These are phyloP conservation scores for Neosilurus hyrtlii DNA, from an alignment of 2,797 vertebrate genomes.

Conservation along the genomic window DNA sequence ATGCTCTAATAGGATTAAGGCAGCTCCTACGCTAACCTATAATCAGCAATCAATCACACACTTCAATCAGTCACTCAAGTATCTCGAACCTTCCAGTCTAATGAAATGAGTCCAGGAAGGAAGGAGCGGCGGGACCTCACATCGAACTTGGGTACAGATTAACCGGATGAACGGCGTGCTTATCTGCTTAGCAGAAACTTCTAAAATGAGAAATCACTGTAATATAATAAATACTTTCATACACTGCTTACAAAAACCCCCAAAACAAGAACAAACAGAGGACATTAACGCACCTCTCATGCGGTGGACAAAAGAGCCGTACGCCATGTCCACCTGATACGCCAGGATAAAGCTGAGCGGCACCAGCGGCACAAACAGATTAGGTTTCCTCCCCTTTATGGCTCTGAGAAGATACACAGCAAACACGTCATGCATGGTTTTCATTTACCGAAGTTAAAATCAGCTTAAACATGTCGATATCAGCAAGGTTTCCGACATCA, in stretches of 20 bases:
- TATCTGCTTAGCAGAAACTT: background rate
- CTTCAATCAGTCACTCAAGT: background rate
- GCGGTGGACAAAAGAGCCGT: slow-evolving; percentile 81
- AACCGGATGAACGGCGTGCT: background rate
- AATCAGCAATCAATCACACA: slow-evolving; percentile 32
- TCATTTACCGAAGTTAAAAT: too few species aligned
- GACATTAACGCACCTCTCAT: slow-evolving; percentile 76
- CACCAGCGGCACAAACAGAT: slow-evolving; percentile 74
- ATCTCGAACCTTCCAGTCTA: background rate
- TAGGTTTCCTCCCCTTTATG: slow-evolving; percentile 76
- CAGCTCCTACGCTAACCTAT: background rate
- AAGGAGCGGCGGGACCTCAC: too few species aligned
- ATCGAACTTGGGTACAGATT: background rate
- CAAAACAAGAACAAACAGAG: too few species aligned
- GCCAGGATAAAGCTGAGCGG: slow-evolving; percentile 81
- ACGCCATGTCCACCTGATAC: slow-evolving; percentile 84
- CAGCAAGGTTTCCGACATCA: too few species aligned
- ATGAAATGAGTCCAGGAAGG: background rate
- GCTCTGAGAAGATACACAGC: slow-evolving; percentile 69
- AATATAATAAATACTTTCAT: too few species aligned
- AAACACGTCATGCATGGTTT: background rate
- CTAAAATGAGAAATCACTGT: background rate
- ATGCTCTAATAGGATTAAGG: background rate
- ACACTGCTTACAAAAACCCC: background rate
- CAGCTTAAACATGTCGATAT: too few species aligned